Evolutionary conservation across 2,797 vertebrate species (phyloP).

Genomic region (Pangasius djambal): DNA sequence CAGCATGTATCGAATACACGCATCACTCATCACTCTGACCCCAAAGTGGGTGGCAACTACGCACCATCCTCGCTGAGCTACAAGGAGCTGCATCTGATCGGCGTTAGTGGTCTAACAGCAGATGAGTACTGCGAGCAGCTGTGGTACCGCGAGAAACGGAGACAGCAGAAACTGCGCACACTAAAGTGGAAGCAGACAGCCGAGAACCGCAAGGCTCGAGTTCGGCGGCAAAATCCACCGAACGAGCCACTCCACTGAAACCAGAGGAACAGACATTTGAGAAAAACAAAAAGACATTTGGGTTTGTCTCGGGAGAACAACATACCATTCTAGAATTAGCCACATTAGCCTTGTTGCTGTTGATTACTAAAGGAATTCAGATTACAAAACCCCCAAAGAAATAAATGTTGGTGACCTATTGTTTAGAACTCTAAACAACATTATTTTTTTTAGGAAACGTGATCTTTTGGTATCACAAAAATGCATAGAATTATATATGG

Average conservation of each 20-base stretch:
- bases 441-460: background rate
- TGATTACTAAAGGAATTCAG: background rate
- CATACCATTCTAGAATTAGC: constrained; percentile 16
- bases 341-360: background rate
- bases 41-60: constrained; percentile 38
- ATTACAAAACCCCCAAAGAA: background rate
- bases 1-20: constrained; percentile 55
- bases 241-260: constrained; percentile 54
- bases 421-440: background rate
- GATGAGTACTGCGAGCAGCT: constrained; percentile 82
- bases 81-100: constrained; percentile 75
- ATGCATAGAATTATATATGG: background rate
- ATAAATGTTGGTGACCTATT: background rate
- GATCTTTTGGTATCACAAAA: background rate
- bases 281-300: background rate
- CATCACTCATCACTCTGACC: constrained; percentile 36
- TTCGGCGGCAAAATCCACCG: constrained; percentile 76
- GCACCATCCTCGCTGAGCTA: constrained; percentile 61
- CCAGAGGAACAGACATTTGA: constrained; percentile 20
- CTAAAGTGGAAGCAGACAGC: constrained; percentile 78
- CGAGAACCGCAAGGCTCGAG: constrained; percentile 76
- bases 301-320: background rate
- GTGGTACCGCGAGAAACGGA: constrained; percentile 79
- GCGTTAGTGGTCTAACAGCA: constrained; percentile 66
- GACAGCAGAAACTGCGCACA: constrained; percentile 79